Conservation (phyloP, 1,140 invertebrate species). For the Heliconius hewitsoni region DNA sequence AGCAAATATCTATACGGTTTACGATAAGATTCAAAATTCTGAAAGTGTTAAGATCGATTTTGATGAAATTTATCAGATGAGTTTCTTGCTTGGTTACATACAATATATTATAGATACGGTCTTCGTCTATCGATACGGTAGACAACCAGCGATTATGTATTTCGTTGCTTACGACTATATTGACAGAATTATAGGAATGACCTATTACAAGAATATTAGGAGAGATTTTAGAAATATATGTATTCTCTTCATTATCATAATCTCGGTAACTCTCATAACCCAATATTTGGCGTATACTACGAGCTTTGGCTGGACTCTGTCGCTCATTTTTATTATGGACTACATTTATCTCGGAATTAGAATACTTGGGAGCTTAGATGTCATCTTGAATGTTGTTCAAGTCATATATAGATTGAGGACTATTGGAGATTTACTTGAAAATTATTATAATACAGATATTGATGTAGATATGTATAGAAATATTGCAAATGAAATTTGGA, state of each 20-base stretch:
- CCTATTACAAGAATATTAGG: conserved; percentile 13
- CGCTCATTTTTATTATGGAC: conserved; percentile 8
- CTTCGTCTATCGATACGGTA: conserved; percentile 29
- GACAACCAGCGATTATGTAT: conserved; percentile 18
- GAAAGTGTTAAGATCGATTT: neutral
- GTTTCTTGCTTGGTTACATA: conserved; percentile 4
- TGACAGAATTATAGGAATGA: conserved; percentile 12
- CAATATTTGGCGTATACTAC: neutral
- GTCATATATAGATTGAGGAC: conserved; percentile 27
- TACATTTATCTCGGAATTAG: conserved; percentile 21
- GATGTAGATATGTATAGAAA: neutral
- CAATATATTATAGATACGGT: conserved; percentile 27
- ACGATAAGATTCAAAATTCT: neutral
- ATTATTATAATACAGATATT: neutral
- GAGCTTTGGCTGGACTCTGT: conserved; percentile 9
- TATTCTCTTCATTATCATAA: neutral
- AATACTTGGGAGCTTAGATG: conserved; percentile 21
- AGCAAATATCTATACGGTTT: neutral
- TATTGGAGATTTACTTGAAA: conserved; percentile 30
- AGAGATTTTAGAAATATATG: conserved; percentile 8
- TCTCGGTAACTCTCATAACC: neutral
- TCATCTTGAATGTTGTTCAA: conserved; percentile 10
- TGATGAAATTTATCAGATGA: conserved; percentile 14
- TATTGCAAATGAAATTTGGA: neutral
- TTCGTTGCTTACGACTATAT: conserved; percentile 15